phyloP scores from a whole-genome alignment of 2,888 invertebrate genomes.

The Halocaridina rubra region DNA sequence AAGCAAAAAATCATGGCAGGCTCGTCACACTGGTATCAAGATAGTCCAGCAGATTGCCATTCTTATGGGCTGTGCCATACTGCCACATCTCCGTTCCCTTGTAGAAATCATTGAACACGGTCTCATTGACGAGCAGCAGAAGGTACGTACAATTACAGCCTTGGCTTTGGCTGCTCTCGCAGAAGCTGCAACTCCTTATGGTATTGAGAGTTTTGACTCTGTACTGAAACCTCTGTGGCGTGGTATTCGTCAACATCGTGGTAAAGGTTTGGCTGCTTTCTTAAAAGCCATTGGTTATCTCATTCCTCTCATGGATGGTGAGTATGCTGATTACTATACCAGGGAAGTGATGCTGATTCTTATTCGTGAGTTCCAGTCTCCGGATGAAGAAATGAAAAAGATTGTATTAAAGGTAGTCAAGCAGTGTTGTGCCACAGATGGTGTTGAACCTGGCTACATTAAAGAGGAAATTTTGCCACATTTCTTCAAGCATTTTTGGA shows the following conservation, averaged over 20 bases:
- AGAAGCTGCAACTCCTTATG: conserved; percentile 99
- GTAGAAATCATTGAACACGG: conserved; percentile 99
- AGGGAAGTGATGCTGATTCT: conserved; percentile 99
- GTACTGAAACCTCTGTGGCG: conserved; percentile 99
- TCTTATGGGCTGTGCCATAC: conserved; percentile 98
- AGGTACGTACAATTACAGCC: conserved; percentile 98
- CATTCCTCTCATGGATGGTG: conserved; percentile 99
- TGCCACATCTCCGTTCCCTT: conserved; percentile 96
- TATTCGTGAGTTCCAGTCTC: conserved; percentile 99
- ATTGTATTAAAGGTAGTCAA: conserved; percentile 99
- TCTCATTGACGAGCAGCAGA: conserved; percentile 98
- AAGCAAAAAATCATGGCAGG: conserved; percentile 99
- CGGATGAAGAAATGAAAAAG: conserved; percentile 99
- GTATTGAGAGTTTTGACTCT: conserved; percentile 99
- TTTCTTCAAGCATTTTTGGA: conserved; percentile 99
- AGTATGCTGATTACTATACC: conserved; percentile 99
- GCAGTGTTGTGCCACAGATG: conserved; percentile 99
- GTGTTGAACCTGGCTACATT: conserved; percentile 99
- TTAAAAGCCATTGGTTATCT: conserved; percentile 98
- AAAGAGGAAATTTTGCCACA: conserved; percentile 98
- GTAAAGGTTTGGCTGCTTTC: conserved; percentile 95
- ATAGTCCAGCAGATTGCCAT: conserved; percentile 99
- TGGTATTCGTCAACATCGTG: conserved; percentile 87
- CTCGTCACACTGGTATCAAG: conserved; percentile 96
- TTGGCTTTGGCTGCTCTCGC: conserved; percentile 97